Evolutionary conservation across 2,888 invertebrate species (phyloP), one percentile per base, ranked within the genome.

Genomic region (Hydropsyche betteni): DNA sequence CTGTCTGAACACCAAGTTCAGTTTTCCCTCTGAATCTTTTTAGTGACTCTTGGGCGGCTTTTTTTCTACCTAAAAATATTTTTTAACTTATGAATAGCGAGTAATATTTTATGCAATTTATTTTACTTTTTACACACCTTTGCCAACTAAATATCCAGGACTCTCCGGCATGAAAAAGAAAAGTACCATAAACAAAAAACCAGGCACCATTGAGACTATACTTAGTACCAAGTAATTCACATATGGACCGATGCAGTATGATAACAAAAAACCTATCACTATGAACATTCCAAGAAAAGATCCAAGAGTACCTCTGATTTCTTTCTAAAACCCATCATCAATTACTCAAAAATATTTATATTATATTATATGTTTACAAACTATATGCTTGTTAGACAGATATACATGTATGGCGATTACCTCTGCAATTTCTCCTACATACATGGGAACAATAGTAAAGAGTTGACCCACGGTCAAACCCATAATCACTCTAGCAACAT

Each of bases 141-240:
- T 88, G 38, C 85, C 84, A 0, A 94, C 84, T 53, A 90, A 86
- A 81, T 90, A 93, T 77, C 92, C 90, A 0, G 97, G 96, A 0
- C 94, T 92, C 82, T 97, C 97, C 0, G 95, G 95, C 88, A 94
- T 91, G 79, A 91, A 90, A 81, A 91, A 88, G 83, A 92, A 90
- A 0, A 87, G 81, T 0, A 88, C 82, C 14, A 90, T 84, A 81
- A 94, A 92, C 0, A 89, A 80, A 0, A 91, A 83, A 0, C 92
- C 91, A 69, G 92, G 83, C 0, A 89, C 84, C 0, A 91, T 85
- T 72, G 93, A 93, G 4, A 91, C 85, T 81, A 91, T 90, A 76
- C 92, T 90, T 33, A 93, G 86, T 0, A 85, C 86, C 50, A 86
- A 83, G 85, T 94, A 94, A 0, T 89, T 86, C 0, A 92, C 88